phyloP scores from a whole-genome alignment of 1,140 invertebrate species.

The Orussus abietinus region DNA sequence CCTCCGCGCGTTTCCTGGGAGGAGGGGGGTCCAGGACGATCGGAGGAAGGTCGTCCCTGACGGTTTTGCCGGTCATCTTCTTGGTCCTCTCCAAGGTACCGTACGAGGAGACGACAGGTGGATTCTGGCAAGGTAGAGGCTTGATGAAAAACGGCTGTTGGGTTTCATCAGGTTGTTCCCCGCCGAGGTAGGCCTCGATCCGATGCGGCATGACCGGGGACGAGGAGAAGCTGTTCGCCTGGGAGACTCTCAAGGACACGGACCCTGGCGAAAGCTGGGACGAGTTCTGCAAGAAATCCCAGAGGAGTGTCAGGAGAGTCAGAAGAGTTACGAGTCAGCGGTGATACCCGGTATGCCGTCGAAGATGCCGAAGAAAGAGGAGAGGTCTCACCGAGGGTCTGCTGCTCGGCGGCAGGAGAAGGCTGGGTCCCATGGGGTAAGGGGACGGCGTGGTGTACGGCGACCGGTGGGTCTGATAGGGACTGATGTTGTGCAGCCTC shows the following conservation, averaged over 20 bases:
- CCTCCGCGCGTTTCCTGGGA: conserved; percentile 19
- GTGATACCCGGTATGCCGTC: too few species aligned
- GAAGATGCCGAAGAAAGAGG: too few species aligned
- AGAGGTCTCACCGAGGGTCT: conserved; percentile 38
- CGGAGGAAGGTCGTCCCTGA: conserved; percentile 34
- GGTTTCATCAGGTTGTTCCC: conserved; percentile 36
- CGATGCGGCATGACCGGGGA: conserved; percentile 47
- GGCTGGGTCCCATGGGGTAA: conserved; percentile 31
- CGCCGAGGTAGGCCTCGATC: conserved; percentile 26
- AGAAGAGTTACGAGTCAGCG: too few species aligned
- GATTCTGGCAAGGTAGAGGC: conserved; percentile 56
- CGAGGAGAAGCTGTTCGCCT: conserved; percentile 44
- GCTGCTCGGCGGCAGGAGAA: conserved; percentile 34
- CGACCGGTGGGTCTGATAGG: conserved; percentile 43
- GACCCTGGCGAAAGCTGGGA: conserved; percentile 35
- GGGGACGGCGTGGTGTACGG: conserved; percentile 41
- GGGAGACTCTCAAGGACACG: conserved; percentile 40
- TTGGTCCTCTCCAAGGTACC: not conserved
- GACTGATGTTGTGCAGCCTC: conserved; percentile 55
- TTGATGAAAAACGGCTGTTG: conserved; percentile 59
- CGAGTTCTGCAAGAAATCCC: conserved; percentile 35
- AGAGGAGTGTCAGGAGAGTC: too few species aligned
- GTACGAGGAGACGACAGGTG: conserved; percentile 11
- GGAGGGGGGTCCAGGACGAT: conserved; percentile 47
- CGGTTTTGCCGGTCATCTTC: not conserved